A percentile compares a stretch with the other conserved stretches of the same genome.
Evolutionary conservation across 2,888 invertebrate species (phyloP).

Genomic region (Archaeoteleia sp.): DNA sequence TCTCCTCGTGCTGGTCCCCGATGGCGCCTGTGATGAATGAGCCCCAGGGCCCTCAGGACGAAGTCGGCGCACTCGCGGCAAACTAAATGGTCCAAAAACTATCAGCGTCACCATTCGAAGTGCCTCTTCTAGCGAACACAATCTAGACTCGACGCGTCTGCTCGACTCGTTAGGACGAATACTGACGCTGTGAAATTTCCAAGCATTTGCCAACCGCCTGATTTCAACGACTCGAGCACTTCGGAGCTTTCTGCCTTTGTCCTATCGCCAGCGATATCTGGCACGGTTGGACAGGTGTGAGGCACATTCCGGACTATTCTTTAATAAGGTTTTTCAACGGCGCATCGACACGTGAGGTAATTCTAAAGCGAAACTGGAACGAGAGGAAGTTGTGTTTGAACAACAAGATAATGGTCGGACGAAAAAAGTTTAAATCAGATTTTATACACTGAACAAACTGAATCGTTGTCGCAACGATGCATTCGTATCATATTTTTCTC

Average conservation of each 20-base stretch:
- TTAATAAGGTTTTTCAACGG: no score
- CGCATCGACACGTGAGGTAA: no score
- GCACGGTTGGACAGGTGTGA: not conserved
- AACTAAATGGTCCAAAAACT: slow-evolving; percentile 47
- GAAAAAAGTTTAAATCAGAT: no score
- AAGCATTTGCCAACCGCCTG: slow-evolving; percentile 34
- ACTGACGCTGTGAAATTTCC: slow-evolving; percentile 33
- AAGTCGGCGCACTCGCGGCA: slow-evolving; percentile 16
- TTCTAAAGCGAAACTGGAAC: no score
- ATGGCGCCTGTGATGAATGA: slow-evolving; percentile 42
- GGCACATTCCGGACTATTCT: no score
- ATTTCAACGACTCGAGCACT: slow-evolving; percentile 11
- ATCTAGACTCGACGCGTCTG: slow-evolving; percentile 29
- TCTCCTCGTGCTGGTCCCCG: slow-evolving; percentile 31
- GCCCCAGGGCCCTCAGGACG: slow-evolving; percentile 18
- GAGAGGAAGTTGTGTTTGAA: no score
- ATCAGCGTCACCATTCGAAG: slow-evolving; percentile 27
- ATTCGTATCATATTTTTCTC: not conserved
- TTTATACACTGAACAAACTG: no score
- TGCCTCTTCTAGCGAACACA: slow-evolving; percentile 33
- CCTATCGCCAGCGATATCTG: slow-evolving; percentile 27
- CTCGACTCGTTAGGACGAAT: slow-evolving; percentile 35
- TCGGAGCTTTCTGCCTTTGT: slow-evolving; percentile 20
- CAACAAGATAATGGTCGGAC: no score
- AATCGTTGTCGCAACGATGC: no score